Percentiles rank a stretch among this genome's conserved stretches.
Evolutionary conservation across 2,797 vertebrate genomes (phyloP).

Genomic region (Gambusia yucatana): DNA sequence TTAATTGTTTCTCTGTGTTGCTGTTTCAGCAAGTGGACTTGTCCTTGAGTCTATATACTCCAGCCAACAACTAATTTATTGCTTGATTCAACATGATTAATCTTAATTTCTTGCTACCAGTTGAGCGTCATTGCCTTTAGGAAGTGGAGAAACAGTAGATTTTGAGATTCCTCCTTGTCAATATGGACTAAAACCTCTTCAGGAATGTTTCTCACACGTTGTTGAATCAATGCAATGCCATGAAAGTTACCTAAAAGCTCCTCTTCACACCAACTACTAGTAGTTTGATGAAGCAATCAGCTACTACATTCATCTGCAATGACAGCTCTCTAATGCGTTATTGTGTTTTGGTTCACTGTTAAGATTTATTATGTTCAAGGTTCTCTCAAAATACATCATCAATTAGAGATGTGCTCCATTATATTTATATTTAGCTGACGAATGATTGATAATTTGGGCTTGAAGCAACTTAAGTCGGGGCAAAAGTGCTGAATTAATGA

Average conservation of each 20-base stretch:
- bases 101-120: too few relatives aligned
- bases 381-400: background rate
- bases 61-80: too few relatives aligned
- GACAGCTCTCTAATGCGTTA: background rate
- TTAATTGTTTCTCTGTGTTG: too few relatives aligned
- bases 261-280: background rate
- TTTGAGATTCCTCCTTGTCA: background rate
- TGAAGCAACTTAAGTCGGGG: background rate
- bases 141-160: background rate
- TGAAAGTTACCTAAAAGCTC: background rate
- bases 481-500: background rate
- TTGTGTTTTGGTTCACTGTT: background rate
- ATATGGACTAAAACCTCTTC: background rate
- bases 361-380: background rate
- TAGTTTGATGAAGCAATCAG: background rate
- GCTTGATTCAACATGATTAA: too few relatives aligned
- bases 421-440: constrained; percentile 16
- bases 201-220: background rate
- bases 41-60: too few relatives aligned
- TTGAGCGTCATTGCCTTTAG: background rate
- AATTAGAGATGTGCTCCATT: constrained; percentile 33
- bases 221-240: background rate
- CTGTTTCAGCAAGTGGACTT: too few relatives aligned
- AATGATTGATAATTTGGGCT: constrained; percentile 13
- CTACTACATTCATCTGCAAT: background rate